These are phyloP conservation scores for Pempheris klunzingeri DNA, from an alignment of 2,797 vertebrate species.

Conservation along the genomic window DNA sequence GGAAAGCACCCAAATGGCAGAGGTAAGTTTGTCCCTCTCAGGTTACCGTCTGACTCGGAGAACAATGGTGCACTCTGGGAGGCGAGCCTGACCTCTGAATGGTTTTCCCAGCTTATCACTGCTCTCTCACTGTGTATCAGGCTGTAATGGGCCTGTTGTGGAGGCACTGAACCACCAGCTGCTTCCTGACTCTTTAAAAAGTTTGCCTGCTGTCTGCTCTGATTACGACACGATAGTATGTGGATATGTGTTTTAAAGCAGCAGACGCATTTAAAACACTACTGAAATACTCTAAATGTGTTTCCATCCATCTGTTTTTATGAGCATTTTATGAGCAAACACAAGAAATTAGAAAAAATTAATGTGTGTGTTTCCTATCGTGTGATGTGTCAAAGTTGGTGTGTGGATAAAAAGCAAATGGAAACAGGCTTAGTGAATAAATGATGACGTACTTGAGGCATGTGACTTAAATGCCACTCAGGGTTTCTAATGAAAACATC, in stretches of 20 bases:
- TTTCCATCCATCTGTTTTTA: no score
- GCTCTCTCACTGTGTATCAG: constrained; percentile 30
- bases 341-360: no score
- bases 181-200: neutral
- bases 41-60: constrained; percentile 24
- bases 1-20: constrained; percentile 78
- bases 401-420: no score
- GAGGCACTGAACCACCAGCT: neutral
- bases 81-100: neutral
- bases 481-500: no score
- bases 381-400: no score
- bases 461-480: no score
- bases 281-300: neutral
- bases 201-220: neutral
- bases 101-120: neutral
- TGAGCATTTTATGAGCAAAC: neutral
- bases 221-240: neutral
- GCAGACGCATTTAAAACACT: neutral
- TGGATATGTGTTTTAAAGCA: neutral
- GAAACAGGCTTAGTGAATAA: no score
- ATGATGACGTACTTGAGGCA: no score
- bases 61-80: constrained; percentile 23
- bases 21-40: constrained; percentile 82
- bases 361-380: no score
- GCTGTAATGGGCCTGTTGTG: neutral